These are phyloP conservation scores for Silurus asotus DNA, from an alignment of 2,113 vertebrate species.

Conservation along the genomic window DNA sequence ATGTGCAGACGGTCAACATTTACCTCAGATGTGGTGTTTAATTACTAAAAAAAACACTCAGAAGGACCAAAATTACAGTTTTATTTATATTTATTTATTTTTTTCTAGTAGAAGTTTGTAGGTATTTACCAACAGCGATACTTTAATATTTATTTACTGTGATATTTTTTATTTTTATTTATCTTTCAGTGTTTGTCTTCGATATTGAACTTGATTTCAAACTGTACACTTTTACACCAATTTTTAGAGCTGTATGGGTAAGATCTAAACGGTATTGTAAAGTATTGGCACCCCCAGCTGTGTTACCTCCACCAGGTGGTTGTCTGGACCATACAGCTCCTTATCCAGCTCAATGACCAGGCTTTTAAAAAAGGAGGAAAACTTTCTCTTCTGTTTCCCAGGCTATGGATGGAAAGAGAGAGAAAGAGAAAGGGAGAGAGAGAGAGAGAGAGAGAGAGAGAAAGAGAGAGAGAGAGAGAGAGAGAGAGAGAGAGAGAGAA, in stretches of 20 bases:
- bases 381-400: constrained; percentile 97
- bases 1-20: no score
- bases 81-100: no score
- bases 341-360: constrained; percentile 97
- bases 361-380: constrained; percentile 99
- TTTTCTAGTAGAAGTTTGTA: no score
- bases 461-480: not conserved
- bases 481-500: not conserved
- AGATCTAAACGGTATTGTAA: not conserved
- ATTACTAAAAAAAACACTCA: no score
- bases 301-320: constrained; percentile 94
- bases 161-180: not conserved
- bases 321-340: constrained; percentile 95
- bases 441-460: not conserved
- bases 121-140: not conserved
- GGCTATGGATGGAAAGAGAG: constrained; percentile 70
- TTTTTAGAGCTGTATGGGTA: no score
- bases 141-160: not conserved
- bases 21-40: no score
- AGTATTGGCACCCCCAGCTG: not conserved
- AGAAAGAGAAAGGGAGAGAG: not conserved
- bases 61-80: not conserved
- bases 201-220: not conserved
- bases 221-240: no score
- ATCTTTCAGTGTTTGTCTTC: not conserved